Base-by-base conservation (phyloP, 1,140 invertebrate species). In the Halotydeus destructor region DNA sequence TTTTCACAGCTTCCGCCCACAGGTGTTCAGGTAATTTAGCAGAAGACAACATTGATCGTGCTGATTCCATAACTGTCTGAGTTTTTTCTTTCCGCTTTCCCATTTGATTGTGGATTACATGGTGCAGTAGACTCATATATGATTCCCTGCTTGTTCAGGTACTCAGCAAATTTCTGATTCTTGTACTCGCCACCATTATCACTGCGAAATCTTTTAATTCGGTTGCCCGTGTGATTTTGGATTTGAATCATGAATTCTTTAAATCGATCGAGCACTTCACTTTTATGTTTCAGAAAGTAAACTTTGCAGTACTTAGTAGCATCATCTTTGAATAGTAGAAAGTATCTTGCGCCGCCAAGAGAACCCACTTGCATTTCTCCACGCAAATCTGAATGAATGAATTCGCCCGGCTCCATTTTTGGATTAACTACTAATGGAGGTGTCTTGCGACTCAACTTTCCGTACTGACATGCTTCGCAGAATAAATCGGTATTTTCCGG, bases 251-350 rank as follows among this genome's bases (percentile, higher is more conserved):
- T 23, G 14, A 40, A 45, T 33, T 21, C 41, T 38, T 55, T 52
- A 26, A 63, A 43, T 26, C 38, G 45, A 5, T 52, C 18, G 30
- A 49, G 49, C 1, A 57, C 55, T 30, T 65, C 53, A 44, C 50
- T 41, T 50, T 64, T 66, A 5, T 38, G 28, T 49, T 57, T 56
- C 2, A 63, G 19, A 45, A 64, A 61, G 33, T 61, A 58, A 1
- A 60, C 47, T 3, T 14, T 46, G 9, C 53, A 47, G 35, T 51
- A 60, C n/a, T 54, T 49, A 12, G 58, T 58, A 43, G 47, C 55
- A 36, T 65, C 57, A 49, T 65, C 62, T 32, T 60, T 65, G 4
- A 64, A 50, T 5, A 50, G 14, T 5, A 61, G 33, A 36, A 59
- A 60, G 42, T 59, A 63, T 35, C 49, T 48, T 0, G 51, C 9